These are phyloP conservation scores for Hylomyscus alleni DNA, from an alignment of 2,797 vertebrate species.

Conservation along the genomic window DNA sequence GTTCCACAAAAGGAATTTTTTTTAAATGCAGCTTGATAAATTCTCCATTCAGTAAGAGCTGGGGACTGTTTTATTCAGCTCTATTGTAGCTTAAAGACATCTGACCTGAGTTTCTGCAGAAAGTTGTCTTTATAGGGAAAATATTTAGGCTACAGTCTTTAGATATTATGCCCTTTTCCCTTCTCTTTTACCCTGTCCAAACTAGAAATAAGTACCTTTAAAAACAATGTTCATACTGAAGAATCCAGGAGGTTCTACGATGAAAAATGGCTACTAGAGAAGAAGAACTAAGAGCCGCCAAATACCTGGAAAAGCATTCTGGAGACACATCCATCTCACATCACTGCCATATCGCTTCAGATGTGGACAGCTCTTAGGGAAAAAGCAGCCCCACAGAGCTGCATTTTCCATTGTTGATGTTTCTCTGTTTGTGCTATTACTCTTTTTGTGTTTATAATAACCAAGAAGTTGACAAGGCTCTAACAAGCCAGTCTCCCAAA, in stretches of 20 bases:
- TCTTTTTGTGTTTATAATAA: not conserved
- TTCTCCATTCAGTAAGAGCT: constrained; percentile 67
- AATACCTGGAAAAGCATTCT: constrained; percentile 26
- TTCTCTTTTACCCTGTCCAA: constrained; percentile 49
- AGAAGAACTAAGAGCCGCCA: not conserved
- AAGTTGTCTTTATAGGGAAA: constrained; percentile 57
- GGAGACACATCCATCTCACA: not conserved
- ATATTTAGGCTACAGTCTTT: constrained; percentile 49
- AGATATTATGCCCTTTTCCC: not conserved
- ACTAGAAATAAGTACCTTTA: not conserved
- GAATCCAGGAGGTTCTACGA: not conserved
- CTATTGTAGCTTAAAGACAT: constrained; percentile 52
- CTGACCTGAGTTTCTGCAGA: constrained; percentile 65
- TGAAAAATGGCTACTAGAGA: not conserved
- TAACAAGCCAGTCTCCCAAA: not conserved
- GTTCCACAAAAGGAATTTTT: constrained; percentile 75
- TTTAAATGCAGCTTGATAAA: constrained; percentile 77
- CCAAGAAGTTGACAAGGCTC: not conserved
- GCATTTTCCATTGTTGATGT: not conserved
- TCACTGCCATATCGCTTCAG: not conserved
- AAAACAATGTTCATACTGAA: not conserved
- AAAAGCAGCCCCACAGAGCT: not conserved
- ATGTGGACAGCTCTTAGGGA: not conserved
- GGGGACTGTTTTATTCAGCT: not conserved
- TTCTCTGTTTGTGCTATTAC: not conserved